These are phyloP conservation scores for Triplophysa bombifrons DNA, from an alignment of 2,797 vertebrate species.

Conservation along the genomic window DNA sequence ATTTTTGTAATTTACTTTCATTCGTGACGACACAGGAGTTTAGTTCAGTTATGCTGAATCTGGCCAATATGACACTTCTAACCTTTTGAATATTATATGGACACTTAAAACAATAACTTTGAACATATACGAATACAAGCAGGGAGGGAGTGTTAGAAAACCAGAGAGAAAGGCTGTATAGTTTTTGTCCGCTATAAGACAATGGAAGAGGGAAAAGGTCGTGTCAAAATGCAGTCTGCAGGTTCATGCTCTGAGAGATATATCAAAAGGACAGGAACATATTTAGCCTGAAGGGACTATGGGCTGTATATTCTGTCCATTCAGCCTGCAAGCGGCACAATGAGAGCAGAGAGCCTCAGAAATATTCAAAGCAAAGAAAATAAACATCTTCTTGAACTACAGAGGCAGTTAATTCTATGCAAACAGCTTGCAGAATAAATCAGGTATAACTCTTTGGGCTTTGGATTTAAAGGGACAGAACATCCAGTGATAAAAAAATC, in stretches of 20 bases:
- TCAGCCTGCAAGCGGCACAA: neutral
- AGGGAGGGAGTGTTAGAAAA: constrained; percentile 15
- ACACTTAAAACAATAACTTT: constrained; percentile 17
- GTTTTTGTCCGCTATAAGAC: constrained; percentile 51
- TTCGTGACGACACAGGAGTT: neutral
- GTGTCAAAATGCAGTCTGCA: constrained; percentile 66
- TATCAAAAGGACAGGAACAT: constrained; percentile 58
- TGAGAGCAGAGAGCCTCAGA: neutral
- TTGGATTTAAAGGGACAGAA: neutral
- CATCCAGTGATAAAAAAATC: neutral
- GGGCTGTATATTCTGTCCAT: neutral
- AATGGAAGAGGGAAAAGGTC: constrained; percentile 70
- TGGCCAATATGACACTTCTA: constrained; percentile 19
- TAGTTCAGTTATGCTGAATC: constrained; percentile 2
- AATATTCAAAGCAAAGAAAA: neutral
- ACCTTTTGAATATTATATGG: constrained; percentile 32
- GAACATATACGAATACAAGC: constrained; percentile 42
- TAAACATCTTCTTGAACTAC: neutral
- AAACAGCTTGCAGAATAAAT: neutral
- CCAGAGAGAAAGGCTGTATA: constrained; percentile 7
- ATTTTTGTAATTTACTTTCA: constrained; percentile 6
- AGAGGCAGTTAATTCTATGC: neutral
- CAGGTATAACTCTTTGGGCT: neutral
- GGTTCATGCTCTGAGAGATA: constrained; percentile 27
- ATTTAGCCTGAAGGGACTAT: constrained; percentile 58